Conservation (phyloP, 2,888 invertebrate genomes). For the Sepioteuthis lessoniana region DNA sequence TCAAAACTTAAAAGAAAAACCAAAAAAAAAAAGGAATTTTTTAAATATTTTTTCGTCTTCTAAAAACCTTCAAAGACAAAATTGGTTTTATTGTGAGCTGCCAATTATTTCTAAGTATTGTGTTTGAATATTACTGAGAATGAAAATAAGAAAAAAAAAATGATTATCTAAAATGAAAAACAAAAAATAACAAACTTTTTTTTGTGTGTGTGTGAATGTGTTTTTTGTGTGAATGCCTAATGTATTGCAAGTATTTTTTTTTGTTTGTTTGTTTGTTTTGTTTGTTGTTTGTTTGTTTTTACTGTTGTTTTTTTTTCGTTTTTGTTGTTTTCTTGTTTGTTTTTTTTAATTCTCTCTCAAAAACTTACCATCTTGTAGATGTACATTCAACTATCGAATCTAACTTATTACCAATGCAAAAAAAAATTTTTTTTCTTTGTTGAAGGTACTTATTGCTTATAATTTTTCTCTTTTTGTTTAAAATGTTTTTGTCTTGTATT, state of each 20-base stretch:
- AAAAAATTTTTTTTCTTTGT: background rate
- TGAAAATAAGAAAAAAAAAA: background rate
- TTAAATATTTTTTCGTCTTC: background rate
- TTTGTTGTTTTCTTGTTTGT: background rate
- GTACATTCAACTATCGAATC: background rate
- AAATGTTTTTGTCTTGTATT: too few relatives aligned
- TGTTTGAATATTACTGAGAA: background rate
- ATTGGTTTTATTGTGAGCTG: background rate
- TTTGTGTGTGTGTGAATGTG: background rate
- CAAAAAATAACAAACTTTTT: background rate
- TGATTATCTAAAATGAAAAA: background rate
- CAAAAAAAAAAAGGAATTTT: background rate
- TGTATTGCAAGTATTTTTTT: background rate
- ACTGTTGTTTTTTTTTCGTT: background rate
- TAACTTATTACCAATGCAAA: background rate
- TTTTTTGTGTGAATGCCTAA: background rate
- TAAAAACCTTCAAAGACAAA: background rate
- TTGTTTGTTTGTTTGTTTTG: background rate
- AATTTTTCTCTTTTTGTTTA: too few relatives aligned
- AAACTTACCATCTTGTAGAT: background rate
- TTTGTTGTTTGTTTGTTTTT: background rate
- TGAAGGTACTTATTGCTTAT: too few relatives aligned
- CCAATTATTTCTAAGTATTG: background rate
- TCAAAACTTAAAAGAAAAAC: background rate
- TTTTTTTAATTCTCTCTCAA: background rate